phyloP scores from a whole-genome alignment of 2,113 vertebrate genomes.

The Silurus glanis region DNA sequence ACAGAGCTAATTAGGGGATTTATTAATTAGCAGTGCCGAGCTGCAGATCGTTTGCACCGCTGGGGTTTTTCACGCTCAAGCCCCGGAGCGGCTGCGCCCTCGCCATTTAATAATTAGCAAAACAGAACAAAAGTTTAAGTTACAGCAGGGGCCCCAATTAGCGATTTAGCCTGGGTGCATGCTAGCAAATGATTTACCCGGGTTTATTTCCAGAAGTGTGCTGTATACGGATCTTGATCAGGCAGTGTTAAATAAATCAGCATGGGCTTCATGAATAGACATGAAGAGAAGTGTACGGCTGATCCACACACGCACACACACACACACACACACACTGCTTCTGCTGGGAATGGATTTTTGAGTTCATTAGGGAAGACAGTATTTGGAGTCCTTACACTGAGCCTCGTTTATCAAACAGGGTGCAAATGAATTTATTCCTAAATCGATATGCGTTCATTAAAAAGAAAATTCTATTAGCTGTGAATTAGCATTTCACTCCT shows the following conservation, averaged over 20 bases:
- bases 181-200: not conserved
- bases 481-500: not conserved
- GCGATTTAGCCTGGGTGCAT: not conserved
- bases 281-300: not conserved
- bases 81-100: not conserved
- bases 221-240: not conserved
- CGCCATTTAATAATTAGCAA: slow-evolving; percentile 15
- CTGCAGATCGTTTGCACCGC: not conserved
- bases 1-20: slow-evolving; percentile 16
- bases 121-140: slow-evolving; percentile 18
- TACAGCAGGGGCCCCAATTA: slow-evolving; percentile 8
- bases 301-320: not conserved
- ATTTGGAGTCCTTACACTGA: not conserved
- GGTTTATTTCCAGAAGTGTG: not conserved
- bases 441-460: not conserved
- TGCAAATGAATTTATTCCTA: not conserved
- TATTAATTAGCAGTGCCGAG: slow-evolving; percentile 20
- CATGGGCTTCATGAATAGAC: not conserved
- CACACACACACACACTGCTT: not conserved
- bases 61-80: not conserved
- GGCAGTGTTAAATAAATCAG: not conserved
- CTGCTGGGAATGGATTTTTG: not conserved
- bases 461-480: not conserved
- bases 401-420: not conserved
- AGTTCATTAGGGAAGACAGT: not conserved